Base-by-base conservation (phyloP, 2,113 vertebrate species). In the western clawed frog (Xenopus tropicalis) region DNA sequence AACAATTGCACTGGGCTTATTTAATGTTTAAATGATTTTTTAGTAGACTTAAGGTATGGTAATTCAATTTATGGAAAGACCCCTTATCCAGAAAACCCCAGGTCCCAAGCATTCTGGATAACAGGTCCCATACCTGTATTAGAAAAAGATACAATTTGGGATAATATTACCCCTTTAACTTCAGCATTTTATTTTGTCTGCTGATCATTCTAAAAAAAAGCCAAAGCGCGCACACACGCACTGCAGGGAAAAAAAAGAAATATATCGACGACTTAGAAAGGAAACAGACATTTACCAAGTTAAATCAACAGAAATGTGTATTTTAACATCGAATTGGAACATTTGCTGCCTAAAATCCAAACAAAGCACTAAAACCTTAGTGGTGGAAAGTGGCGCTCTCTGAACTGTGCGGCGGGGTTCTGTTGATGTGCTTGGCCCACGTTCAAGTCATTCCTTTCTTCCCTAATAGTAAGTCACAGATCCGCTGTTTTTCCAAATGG, bases 381-480 rank as follows among this genome's bases (percentile, higher is more conserved):
- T 37, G 29, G 29, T 25, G 16, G 72, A 17, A 59, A 61, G 29
- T 29, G 56, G 24, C 23, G 56, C 23, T 42, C 72, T 74, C 52
- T 68, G 72, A 74, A 74, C 65, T 69, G 56, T 22, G 56, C 44
- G 57, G 68, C 44, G 43, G 29, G 29, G 61, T 68, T 68, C 22
- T 68, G 72, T 48, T 68, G 72, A 68, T 74, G 42, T 74, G 57
- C 57, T 74, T 74, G 72, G 72, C 72, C 72, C 5, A 19, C 2
- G 57, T 74, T 69, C 66, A 69, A 74, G 61, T 61, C 54, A 74
- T 74, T 74, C 68, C 56, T 62, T 74, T 74, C 72, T 57, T 69
- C 61, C 61, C 61, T 68, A 68, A 74, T 62, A 74, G 72, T 74
- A 74, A 74, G 72, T 74, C 72, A 69, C 61, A 68, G 65, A 68